Conservation (phyloP, 2,797 vertebrate genomes). For the Acanthiza pusilla region DNA sequence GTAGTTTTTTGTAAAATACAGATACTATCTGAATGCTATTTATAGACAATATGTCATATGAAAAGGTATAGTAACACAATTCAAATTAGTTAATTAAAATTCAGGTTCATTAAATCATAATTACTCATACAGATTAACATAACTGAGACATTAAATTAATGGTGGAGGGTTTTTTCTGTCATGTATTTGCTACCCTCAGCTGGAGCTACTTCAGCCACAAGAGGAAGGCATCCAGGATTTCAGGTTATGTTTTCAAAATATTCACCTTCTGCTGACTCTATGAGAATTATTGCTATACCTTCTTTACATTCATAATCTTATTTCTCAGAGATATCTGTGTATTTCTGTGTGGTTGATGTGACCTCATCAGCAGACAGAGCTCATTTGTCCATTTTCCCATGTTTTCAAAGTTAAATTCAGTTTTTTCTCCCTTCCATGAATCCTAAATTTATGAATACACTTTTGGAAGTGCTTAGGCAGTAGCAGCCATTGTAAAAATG, state of each 20-base stretch:
- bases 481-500: background rate
- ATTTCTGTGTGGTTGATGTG: background rate
- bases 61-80: background rate
- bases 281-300: background rate
- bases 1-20: background rate
- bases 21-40: background rate
- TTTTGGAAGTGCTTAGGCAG: background rate
- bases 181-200: background rate
- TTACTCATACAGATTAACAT: background rate
- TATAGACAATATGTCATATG: background rate
- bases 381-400: background rate
- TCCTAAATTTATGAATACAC: background rate
- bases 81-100: background rate
- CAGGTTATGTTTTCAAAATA: background rate
- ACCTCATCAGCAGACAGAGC: background rate
- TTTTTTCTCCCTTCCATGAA: background rate
- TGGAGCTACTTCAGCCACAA: background rate
- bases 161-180: background rate
- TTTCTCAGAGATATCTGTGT: background rate
- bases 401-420: background rate
- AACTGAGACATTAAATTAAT: background rate
- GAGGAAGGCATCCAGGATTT: background rate
- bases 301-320: background rate
- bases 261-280: background rate
- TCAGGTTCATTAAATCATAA: background rate